Evolutionary conservation across 1,140 invertebrate genomes (phyloP).

Genomic region (Camponotus pennsylvanicus): DNA sequence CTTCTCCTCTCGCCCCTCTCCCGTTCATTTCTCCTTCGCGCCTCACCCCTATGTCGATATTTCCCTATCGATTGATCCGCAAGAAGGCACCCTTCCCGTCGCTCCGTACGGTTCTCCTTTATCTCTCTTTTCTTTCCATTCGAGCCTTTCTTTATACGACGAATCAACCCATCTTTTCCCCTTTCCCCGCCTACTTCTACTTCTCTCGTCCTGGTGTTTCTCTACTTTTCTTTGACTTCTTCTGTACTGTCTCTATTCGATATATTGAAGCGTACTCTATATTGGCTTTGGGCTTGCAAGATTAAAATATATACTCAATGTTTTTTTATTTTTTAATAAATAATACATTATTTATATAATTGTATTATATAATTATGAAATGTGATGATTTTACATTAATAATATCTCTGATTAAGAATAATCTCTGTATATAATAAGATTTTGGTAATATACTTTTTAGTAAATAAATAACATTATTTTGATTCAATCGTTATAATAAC

Average conservation of each 20-base stretch:
- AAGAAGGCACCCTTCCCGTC: slow-evolving; percentile 70
- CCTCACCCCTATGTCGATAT: slow-evolving; percentile 81
- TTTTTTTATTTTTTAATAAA: slow-evolving; percentile 14
- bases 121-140: slow-evolving; percentile 68
- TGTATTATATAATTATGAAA: background rate
- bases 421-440: background rate
- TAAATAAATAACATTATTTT: background rate
- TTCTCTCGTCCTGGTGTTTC: slow-evolving; percentile 19
- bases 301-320: background rate
- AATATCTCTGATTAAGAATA: too few species aligned
- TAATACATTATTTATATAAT: background rate
- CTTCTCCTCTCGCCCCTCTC: slow-evolving; percentile 40
- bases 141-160: slow-evolving; percentile 69
- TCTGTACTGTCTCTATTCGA: slow-evolving; percentile 38
- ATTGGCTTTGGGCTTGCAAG: background rate
- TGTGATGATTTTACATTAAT: background rate
- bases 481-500: background rate
- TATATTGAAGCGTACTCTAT: slow-evolving; percentile 2
- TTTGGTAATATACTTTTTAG: background rate
- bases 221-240: slow-evolving; percentile 31
- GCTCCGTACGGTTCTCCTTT: slow-evolving; percentile 69
- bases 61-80: slow-evolving; percentile 85
- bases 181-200: background rate
- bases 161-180: slow-evolving; percentile 33
- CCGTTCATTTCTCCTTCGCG: slow-evolving; percentile 68